These are phyloP conservation scores for Notechis scutatus DNA, from an alignment of 2,113 vertebrate species.

Conservation along the genomic window DNA sequence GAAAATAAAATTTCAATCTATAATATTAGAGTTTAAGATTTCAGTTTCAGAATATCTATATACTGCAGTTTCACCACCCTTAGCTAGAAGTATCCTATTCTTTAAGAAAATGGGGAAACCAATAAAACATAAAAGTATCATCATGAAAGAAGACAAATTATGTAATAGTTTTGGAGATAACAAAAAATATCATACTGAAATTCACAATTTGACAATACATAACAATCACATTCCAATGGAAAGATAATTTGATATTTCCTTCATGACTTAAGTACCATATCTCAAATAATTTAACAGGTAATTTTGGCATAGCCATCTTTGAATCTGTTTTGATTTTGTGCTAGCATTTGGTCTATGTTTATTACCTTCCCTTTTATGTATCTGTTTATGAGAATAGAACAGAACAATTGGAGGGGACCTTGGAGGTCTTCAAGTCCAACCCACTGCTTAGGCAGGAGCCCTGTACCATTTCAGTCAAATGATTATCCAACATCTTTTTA, in stretches of 20 bases:
- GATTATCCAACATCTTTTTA: too few species aligned
- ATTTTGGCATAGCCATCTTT: neutral
- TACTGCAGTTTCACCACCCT: neutral
- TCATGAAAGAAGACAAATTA: neutral
- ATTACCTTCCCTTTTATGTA: neutral
- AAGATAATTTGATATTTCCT: neutral
- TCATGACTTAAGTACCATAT: neutral
- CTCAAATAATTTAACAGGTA: neutral
- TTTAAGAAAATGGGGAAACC: neutral
- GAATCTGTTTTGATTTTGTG: neutral
- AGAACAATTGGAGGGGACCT: too few species aligned
- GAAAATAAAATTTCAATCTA: neutral
- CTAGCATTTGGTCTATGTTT: neutral
- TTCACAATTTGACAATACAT: neutral
- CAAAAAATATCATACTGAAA: neutral
- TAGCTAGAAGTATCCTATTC: neutral
- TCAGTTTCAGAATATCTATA: neutral
- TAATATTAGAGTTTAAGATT: neutral
- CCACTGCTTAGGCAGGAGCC: too few species aligned
- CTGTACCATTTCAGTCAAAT: too few species aligned
- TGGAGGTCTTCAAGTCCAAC: too few species aligned
- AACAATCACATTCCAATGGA: neutral
- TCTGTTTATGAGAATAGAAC: neutral
- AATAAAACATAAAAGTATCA: neutral
- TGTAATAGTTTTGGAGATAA: neutral